These are phyloP conservation scores for Lasioglossum baleicum DNA, from an alignment of 1,140 invertebrate species.

Conservation along the genomic window DNA sequence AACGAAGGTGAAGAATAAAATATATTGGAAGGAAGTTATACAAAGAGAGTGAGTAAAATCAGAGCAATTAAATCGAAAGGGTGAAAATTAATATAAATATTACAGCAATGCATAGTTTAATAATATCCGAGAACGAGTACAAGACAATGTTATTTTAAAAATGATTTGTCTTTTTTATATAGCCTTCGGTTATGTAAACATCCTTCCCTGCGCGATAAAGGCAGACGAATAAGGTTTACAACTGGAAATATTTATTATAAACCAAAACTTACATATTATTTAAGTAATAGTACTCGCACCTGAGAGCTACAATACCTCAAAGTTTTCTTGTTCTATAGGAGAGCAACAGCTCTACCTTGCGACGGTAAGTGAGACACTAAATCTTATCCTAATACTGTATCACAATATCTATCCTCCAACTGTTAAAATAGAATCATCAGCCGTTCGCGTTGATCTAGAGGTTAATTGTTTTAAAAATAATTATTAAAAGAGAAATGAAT, in stretches of 20 bases:
- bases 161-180: slow-evolving; percentile 2
- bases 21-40: no score
- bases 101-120: not conserved
- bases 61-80: not conserved
- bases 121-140: not conserved
- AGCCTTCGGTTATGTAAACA: not conserved
- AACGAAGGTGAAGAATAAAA: no score
- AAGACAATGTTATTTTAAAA: not conserved
- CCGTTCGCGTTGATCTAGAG: no score
- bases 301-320: slow-evolving; percentile 70
- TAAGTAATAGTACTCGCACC: slow-evolving; percentile 74
- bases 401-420: slow-evolving; percentile 9
- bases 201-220: not conserved
- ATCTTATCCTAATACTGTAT: slow-evolving; percentile 32
- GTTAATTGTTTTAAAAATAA: not conserved
- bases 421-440: not conserved
- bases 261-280: slow-evolving; percentile 75
- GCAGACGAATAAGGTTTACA: slow-evolving; percentile 57
- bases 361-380: not conserved
- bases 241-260: slow-evolving; percentile 78
- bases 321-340: slow-evolving; percentile 7
- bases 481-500: not conserved
- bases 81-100: not conserved
- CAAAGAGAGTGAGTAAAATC: not conserved
- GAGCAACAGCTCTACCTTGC: slow-evolving; percentile 10